phyloP scores from a whole-genome alignment of 1,140 invertebrate species.

The Lucilia cuprina region DNA sequence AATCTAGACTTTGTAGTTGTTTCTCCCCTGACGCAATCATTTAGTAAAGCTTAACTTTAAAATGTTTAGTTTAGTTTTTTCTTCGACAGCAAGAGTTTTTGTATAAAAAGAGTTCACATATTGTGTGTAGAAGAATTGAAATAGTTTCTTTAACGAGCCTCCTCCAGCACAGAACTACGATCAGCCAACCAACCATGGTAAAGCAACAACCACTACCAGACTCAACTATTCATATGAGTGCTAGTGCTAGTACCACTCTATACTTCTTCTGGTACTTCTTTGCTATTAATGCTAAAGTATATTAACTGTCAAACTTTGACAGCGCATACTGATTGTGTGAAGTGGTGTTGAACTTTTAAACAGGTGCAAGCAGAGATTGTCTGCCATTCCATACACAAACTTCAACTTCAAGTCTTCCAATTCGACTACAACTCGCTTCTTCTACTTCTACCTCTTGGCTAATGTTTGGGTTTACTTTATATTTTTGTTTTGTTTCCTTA shows the following conservation, averaged over 20 bases:
- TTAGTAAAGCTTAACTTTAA: slow-evolving; percentile 35
- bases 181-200: not conserved
- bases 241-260: not conserved
- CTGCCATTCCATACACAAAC: not conserved
- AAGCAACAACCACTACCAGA: not conserved
- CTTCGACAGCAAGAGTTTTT: not conserved
- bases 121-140: not conserved
- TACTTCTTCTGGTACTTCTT: not conserved
- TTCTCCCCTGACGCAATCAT: slow-evolving; percentile 40
- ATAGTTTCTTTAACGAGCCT: not conserved
- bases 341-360: slow-evolving; percentile 38
- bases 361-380: slow-evolving; percentile 38
- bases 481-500: not conserved
- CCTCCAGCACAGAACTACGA: not conserved
- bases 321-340: slow-evolving; percentile 38
- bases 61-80: not conserved
- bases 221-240: not conserved
- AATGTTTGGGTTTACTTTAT: not conserved
- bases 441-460: not conserved
- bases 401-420: not conserved
- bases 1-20: slow-evolving; percentile 19
- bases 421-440: not conserved
- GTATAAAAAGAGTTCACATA: not conserved
- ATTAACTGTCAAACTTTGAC: slow-evolving; percentile 41
- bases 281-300: slow-evolving; percentile 39